phyloP scores from a whole-genome alignment of 2,113 vertebrate genomes.

The Hucho hucho region DNA sequence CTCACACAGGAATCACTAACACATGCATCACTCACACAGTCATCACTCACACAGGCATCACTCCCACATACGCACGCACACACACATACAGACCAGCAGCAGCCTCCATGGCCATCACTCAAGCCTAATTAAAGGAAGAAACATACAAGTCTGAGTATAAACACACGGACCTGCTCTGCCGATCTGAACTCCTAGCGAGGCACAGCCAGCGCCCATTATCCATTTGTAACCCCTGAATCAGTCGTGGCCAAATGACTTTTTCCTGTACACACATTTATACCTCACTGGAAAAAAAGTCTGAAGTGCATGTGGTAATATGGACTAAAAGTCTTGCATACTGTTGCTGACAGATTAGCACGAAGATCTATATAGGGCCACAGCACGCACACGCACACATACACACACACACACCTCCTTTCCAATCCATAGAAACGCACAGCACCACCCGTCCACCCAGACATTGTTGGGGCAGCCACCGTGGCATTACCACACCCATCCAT shows the following conservation, averaged over 20 bases:
- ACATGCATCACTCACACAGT: constrained; percentile 7
- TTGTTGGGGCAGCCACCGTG: constrained; percentile 3
- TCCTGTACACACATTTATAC: constrained; percentile 4
- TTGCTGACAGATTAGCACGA: constrained; percentile 7
- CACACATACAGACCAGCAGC: background rate
- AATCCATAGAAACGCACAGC: background rate
- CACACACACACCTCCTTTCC: background rate
- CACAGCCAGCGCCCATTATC: background rate
- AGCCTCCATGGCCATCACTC: constrained; percentile 13
- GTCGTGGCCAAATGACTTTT: background rate
- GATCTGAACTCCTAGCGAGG: constrained; percentile 15
- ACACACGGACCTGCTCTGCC: background rate
- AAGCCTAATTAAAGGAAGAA: background rate
- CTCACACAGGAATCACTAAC: no score
- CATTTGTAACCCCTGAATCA: constrained; percentile 15
- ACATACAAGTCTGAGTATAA: background rate
- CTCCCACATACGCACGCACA: background rate
- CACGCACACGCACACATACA: background rate
- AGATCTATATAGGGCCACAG: background rate
- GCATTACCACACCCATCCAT: background rate
- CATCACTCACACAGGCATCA: background rate
- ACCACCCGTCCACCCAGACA: background rate
- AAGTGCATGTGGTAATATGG: background rate
- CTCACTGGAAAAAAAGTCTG: constrained; percentile 24
- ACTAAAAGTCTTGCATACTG: constrained; percentile 1